Base-by-base conservation (phyloP, 2,888 invertebrate species). In the Acholoe squamosa region DNA sequence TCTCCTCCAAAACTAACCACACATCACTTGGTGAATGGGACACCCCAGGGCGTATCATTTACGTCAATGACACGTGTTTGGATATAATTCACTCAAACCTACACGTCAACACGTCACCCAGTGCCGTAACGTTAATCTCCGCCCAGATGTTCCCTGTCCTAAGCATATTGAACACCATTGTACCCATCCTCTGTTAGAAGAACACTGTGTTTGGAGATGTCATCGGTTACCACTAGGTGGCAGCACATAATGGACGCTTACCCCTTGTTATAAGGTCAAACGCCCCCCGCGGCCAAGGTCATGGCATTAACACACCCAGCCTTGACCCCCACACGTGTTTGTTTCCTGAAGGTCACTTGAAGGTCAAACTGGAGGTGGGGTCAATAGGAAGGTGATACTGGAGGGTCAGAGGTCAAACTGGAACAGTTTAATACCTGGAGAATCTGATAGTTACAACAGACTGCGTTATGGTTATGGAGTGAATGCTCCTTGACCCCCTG, bases 211-310 rank as follows among this genome's bases (percentile, higher is more conserved):
- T 25, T 80, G 80, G 34, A 80, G 80, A 22, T 80, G 80, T 80
- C 80, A 43, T 43, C 80, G 33, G n/a, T 33, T 19, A 22, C 34
- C 80, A 43, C 34, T 43, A 80, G 80, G 80, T 80, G 80, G 16
- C 80, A 43, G 34, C 80, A 43, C 80, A 80, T 43, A 80, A 80
- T 80, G 80, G 34, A 12, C 80, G 80, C 33, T 80, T 80, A 80
- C 80, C 80, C 80, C 25, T 34, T 43, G 80, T 80, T 80, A 80
- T 34, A 80, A 80, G 80, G 80, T 80, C 80, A 80, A 80, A 16
- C 34, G 80, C 80, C 80, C 34, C 80, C 43, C 22, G 80, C 28
- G 19, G 80, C 71, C 28, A 80, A 80, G 80, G 80, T 80, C 80
- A 80, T 19, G 34, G 19, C 19, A 34, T 34, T 80, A 43, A 80